Percentiles rank a stretch among this genome's conserved stretches.
Conservation (phyloP, 2,113 vertebrate genomes). For the Pagrus major region DNA sequence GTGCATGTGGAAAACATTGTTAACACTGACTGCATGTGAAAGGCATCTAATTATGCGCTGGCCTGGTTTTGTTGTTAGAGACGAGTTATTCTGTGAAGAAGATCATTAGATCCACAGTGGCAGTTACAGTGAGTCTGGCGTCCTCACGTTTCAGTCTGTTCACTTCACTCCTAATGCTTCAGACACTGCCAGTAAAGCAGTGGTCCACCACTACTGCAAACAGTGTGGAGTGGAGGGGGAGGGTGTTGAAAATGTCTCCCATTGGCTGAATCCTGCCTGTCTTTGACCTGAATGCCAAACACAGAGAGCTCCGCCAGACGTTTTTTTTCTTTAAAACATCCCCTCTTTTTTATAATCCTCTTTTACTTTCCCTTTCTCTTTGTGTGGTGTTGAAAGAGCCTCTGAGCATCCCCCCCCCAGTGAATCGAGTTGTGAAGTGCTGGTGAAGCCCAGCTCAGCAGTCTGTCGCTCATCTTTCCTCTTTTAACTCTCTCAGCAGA, state of each 20-base stretch:
- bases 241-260: conserved; percentile 41
- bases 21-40: conserved; percentile 21
- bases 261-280: conserved; percentile 59
- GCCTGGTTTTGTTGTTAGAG: conserved; percentile 42
- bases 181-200: conserved; percentile 53
- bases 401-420: conserved; percentile 25
- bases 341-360: conserved; percentile 66
- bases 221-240: conserved; percentile 30
- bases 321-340: conserved; percentile 64
- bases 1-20: conserved; percentile 41
- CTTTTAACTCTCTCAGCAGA: conserved; percentile 51
- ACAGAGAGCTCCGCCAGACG: conserved; percentile 67
- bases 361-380: conserved; percentile 71
- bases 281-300: conserved; percentile 77
- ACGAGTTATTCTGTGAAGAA: conserved; percentile 29
- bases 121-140: conserved; percentile 21
- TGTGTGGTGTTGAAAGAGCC: conserved; percentile 73
- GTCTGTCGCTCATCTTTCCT: conserved; percentile 63
- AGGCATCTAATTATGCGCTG: conserved; percentile 14
- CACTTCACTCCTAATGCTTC: conserved; percentile 52
- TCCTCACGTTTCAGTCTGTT: conserved; percentile 45
- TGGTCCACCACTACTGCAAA: conserved; percentile 57
- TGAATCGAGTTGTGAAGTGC: conserved; percentile 66
- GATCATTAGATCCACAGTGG: conserved; percentile 36
- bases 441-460: conserved; percentile 67